Conservation (phyloP, 2,113 vertebrate species). For the Otus sunia region DNA sequence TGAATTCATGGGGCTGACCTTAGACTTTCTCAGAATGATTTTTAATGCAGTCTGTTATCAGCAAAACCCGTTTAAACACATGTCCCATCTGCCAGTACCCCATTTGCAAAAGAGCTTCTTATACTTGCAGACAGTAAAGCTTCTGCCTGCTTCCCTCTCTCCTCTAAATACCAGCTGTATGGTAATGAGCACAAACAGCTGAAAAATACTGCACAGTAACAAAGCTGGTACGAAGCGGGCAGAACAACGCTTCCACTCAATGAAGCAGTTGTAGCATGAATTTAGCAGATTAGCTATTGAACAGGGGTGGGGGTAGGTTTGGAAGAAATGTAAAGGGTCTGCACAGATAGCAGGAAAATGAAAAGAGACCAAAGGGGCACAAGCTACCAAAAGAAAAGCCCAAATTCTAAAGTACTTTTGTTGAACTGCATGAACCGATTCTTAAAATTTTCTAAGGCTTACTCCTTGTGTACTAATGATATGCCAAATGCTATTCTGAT, state of each 20-base stretch:
- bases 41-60: slow-evolving; percentile 84
- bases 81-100: slow-evolving; percentile 89
- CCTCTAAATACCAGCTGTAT: slow-evolving; percentile 97
- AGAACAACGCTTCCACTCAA: slow-evolving; percentile 87
- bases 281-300: slow-evolving; percentile 91
- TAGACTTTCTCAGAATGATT: slow-evolving; percentile 81
- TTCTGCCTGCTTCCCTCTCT: slow-evolving; percentile 82
- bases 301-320: slow-evolving; percentile 46
- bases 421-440: slow-evolving; percentile 55
- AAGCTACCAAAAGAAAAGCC: slow-evolving; percentile 47
- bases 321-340: slow-evolving; percentile 50
- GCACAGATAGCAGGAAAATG: slow-evolving; percentile 53
- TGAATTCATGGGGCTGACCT: slow-evolving; percentile 83
- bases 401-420: slow-evolving; percentile 66
- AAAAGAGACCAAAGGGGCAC: slow-evolving; percentile 52
- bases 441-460: slow-evolving; percentile 60
- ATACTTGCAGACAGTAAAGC: slow-evolving; percentile 80
- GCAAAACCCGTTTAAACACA: slow-evolving; percentile 86
- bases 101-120: slow-evolving; percentile 81
- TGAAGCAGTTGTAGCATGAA: slow-evolving; percentile 84
- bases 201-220: slow-evolving; percentile 86
- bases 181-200: slow-evolving; percentile 92
- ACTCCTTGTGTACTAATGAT: slow-evolving; percentile 49
- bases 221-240: slow-evolving; percentile 83
- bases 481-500: slow-evolving; percentile 49